Conservation (phyloP, 2,888 invertebrate species). For the Oscheius sp. region DNA sequence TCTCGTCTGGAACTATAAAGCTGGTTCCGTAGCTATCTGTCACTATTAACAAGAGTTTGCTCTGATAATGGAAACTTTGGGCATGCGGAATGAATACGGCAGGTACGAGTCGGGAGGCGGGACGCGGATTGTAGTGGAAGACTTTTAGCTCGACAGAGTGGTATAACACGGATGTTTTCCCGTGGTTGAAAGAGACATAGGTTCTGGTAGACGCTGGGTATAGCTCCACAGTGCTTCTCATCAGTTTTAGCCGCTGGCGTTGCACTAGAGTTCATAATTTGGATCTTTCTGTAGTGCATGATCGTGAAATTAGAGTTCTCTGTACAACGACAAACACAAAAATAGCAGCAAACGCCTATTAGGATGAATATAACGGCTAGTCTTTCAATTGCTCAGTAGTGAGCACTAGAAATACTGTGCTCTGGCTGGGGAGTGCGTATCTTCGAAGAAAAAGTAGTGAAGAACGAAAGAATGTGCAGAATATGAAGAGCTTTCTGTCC, state of each 20-base stretch:
- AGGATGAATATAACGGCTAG: slow-evolving; percentile 2
- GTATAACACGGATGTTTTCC: no score
- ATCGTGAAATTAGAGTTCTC: no score
- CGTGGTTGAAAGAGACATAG: no score
- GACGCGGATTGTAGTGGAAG: no score
- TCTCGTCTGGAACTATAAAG: background rate
- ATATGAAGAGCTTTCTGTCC: slow-evolving; percentile 1
- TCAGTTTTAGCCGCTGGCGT: no score
- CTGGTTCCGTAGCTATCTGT: background rate
- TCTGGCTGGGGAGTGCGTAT: background rate
- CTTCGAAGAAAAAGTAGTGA: background rate
- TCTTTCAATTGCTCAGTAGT: slow-evolving; percentile 6
- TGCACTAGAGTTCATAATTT: no score
- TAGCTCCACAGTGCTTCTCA: no score
- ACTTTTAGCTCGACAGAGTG: no score
- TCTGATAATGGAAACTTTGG: background rate
- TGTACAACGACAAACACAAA: background rate
- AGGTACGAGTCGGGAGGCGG: background rate
- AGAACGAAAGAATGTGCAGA: background rate
- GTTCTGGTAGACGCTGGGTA: no score
- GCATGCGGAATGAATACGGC: background rate
- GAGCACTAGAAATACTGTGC: background rate
- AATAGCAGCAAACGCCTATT: slow-evolving; percentile 8
- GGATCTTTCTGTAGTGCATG: no score
- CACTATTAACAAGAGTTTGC: background rate